Base-by-base conservation (phyloP, 1,140 invertebrate species). In the Trichonephila inaurata region DNA sequence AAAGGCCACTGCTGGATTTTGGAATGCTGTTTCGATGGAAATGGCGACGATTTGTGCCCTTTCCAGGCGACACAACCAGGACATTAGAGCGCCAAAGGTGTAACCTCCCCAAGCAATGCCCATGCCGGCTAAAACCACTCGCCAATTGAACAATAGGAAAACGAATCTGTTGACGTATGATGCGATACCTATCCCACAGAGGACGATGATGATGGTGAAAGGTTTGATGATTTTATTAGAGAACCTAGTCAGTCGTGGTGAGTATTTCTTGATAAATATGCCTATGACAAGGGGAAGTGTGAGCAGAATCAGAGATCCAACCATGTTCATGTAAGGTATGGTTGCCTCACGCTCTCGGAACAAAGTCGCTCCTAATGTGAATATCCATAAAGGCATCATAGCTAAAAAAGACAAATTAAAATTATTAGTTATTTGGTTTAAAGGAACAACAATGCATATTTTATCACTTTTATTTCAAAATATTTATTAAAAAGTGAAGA, bases 321-420 rank as follows among this genome's bases (percentile, higher is more conserved):
- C 92, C 58, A 96, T 96, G 93, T 96, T 96, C 12, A 86, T 64
- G 94, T 96, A 96, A 14, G 96, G 96, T 58, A 96, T 95, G 10
- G 94, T 94, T 8, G 96, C 91, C 19, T 94, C 88, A 6, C 44
- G 18, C 2, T 94, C 94, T 21, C 94, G 92, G 44, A 95, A 94
- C 0, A 96, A 83, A 51, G 92, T 83, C 44, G 95, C 85, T 8
- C 96, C 96, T 61, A 97, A 94, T 0, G 96, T 95, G 94, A 96
- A 96, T 66, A 97, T 95, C 96, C 96, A 97, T 18, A 96, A 94
- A 0, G 96, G 96, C 94, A 97, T 96, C 95, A 96, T 96, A 16
- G 94, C 96, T 97, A 95, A 33, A 96, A n/a, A 96, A 82, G 6
- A 60, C 44, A 93, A 85, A 24, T 21, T 1, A 89, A 40, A 16